Evolutionary conservation across 2,888 invertebrate species (phyloP), one percentile per base, ranked within the genome.

Genomic region (Molorchus minor): DNA sequence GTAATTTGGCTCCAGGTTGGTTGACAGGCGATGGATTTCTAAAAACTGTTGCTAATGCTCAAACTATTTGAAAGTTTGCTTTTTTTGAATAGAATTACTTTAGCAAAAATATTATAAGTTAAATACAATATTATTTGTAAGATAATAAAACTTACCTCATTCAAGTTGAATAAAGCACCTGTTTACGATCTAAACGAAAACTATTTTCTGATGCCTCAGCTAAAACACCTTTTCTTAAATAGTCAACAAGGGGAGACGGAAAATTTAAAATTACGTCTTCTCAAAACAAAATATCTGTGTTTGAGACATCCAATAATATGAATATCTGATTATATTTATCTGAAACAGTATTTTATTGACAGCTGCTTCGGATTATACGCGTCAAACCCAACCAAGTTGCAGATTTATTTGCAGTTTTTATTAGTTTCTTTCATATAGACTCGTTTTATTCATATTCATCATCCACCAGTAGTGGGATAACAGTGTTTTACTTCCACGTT

Each of bases 281-380:
- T 52, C 36, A 10, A 25, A 52, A 52, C 13, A 43, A 35, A 58
- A n/a, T 54, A 25, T 25, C 43, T 30, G 45, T 62, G 62, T 58
- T 58, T 44, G 20, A 44, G 62, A 62, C 62, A 58, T 56, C 19
- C 25, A 33, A 58, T 53, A 33, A n/a, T 20, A 21, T 43, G 25
- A 12, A 46, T 40, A 43, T 52, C 45, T 52, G 46, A 44, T 29
- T 56, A 58, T 52, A 33, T 58, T 62, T 58, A 38, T 36, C 25
- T 25, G 44, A 33, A 38, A 40, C 12, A 55, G 58, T 62, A 52
- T 58, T 58, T 62, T 62, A 58, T 62, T 41, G 52, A 30, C 62
- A 62, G 47, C 29, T 55, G n/a, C 33, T 52, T 38, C 15, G n/a
- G n/a, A n/a, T n/a, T 15, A 12, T 46, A 30, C 47, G 29, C 38